Evolutionary conservation across 2,113 vertebrate species (phyloP).

Genomic region (Saccopteryx bilineata): DNA sequence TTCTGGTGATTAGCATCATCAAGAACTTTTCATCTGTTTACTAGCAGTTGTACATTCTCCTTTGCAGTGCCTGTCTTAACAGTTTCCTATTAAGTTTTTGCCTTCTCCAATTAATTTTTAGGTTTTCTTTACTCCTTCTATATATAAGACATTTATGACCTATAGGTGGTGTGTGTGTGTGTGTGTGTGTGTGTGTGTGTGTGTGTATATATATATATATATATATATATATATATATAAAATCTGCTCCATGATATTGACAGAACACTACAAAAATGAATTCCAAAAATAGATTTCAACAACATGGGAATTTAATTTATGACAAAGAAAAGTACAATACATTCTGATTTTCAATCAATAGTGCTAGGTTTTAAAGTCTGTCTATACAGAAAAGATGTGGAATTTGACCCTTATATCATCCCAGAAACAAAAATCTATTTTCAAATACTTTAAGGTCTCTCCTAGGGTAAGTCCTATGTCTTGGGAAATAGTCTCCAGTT

Average conservation of each 20-base stretch:
- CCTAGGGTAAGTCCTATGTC: not conserved
- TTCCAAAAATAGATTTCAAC: not conserved
- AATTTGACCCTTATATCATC: not conserved
- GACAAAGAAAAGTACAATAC: not conserved
- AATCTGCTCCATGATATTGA: not conserved
- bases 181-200: no score
- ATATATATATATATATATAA: not conserved
- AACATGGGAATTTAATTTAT: not conserved
- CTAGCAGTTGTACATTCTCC: not conserved
- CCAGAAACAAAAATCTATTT: not conserved
- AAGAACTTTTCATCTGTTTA: not conserved
- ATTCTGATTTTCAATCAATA: not conserved
- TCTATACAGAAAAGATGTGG: not conserved
- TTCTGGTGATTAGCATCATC: not conserved
- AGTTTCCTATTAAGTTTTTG: not conserved
- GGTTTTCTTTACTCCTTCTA: not conserved
- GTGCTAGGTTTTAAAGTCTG: not conserved
- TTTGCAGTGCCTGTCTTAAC: not conserved
- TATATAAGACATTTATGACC: not conserved
- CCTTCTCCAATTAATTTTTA: not conserved
- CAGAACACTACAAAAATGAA: not conserved
- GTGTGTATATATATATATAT: no score
- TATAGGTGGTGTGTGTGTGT: not conserved
- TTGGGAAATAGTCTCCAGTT: rapidly evolving
- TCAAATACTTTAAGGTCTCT: not conserved